Evolutionary conservation across 2,113 vertebrate genomes (phyloP).

Genomic region (Tenrec ecaudatus): DNA sequence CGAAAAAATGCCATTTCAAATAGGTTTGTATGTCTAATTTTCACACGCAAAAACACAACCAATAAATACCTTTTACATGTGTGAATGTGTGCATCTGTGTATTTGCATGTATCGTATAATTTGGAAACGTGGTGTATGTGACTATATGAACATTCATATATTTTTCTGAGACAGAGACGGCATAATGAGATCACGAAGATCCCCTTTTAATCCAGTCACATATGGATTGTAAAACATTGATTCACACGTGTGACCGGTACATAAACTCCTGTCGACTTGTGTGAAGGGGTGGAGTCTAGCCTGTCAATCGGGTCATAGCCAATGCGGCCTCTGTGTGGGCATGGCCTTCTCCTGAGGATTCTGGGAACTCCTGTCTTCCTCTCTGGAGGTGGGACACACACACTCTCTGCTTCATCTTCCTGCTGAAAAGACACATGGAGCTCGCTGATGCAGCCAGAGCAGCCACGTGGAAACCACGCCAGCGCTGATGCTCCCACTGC

Average conservation of each 20-base stretch:
- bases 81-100: not conserved
- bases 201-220: conserved; percentile 15
- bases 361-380: too few species aligned
- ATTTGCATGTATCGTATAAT: not conserved
- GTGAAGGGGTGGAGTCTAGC: too few species aligned
- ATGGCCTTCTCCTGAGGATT: too few species aligned
- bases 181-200: not conserved
- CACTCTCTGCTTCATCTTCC: too few species aligned
- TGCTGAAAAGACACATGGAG: too few species aligned
- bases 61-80: not conserved
- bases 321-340: too few species aligned
- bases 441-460: too few species aligned
- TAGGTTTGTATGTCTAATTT: conserved; percentile 4
- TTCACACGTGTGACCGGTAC: not conserved
- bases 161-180: not conserved
- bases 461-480: too few species aligned
- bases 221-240: not conserved
- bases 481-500: too few species aligned
- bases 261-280: too few species aligned
- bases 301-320: too few species aligned
- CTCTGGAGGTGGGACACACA: too few species aligned
- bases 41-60: not conserved
- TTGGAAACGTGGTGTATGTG: not conserved
- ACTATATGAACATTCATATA: not conserved
- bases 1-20: not conserved